Evolutionary conservation across 2,888 invertebrate species (phyloP), one percentile per base, ranked within the genome.

Genomic region (Salpingus planirostris): DNA sequence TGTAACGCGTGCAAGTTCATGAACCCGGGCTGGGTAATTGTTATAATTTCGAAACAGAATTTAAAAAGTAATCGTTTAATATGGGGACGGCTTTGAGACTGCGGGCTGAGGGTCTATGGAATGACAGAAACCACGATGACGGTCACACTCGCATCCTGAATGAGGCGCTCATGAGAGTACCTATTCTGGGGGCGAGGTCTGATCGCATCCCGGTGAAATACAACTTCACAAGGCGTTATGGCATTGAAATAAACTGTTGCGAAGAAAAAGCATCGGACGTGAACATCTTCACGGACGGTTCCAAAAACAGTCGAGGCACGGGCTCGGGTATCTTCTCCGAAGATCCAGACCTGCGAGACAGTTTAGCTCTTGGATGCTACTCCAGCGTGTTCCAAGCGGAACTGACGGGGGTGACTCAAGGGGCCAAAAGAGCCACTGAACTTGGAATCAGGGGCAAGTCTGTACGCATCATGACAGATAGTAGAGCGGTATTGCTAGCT

Each of bases 51-150:
- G 38, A 29, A 21, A 33, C 29, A 25, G 30, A 15, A 13, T 43
- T 39, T 10, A 38, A 35, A 21, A 26, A 12, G 14, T 36, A 29
- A 5, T 15, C n/a, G n/a, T n/a, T n/a, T n/a, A n/a, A n/a, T n/a
- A n/a, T 22, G 11, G 22, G 11, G 22, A 7, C 22, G n/a, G 22
- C 22, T 3, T 3, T 22, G 7, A 22, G 7, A 7, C 11, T 22
- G 22, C 22, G 7, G 11, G 22, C 7, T 10, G n/a, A n/a, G n/a
- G 22, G 22, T 11, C 7, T 11, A 7, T 22, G 7, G 22, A 22
- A 22, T 7, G 7, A 11, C 3, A 22, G 11, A 7, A 11, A 11
- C 3, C n/a, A 11, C 10, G 22, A 3, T 4, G 22, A 3, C 10
- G 10, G 7, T 11, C 22, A 22, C 22, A 22, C 7, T 11, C 22